Conservation (phyloP, 2,888 invertebrate species). For the Scaptomyza reducta region DNA sequence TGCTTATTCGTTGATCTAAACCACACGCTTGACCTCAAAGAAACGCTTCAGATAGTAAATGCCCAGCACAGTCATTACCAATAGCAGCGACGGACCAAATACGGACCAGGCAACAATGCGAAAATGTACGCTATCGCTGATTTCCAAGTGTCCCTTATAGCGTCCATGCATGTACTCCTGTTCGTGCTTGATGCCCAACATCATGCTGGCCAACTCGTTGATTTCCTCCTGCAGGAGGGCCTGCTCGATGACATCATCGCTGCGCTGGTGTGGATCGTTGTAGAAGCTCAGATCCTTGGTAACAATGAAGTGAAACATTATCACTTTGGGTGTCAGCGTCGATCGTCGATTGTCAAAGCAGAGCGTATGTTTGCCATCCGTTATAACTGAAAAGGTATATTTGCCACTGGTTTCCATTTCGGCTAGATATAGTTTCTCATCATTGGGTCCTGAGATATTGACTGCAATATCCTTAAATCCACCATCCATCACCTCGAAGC, state of each 20-base stretch:
- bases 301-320: slow-evolving; percentile 65
- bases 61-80: slow-evolving; percentile 51
- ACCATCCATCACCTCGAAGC: slow-evolving; percentile 70
- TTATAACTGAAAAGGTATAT: slow-evolving; percentile 56
- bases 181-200: slow-evolving; percentile 49
- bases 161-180: slow-evolving; percentile 73
- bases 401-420: slow-evolving; percentile 54
- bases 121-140: slow-evolving; percentile 57
- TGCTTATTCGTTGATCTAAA: slow-evolving; percentile 2
- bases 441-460: slow-evolving; percentile 42
- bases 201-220: slow-evolving; percentile 43
- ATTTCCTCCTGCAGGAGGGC: slow-evolving; percentile 40
- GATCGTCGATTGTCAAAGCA: slow-evolving; percentile 65
- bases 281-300: slow-evolving; percentile 41
- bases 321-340: slow-evolving; percentile 61
- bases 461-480: slow-evolving; percentile 64
- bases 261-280: slow-evolving; percentile 26
- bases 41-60: slow-evolving; percentile 71
- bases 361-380: slow-evolving; percentile 38
- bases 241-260: slow-evolving; percentile 64
- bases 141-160: slow-evolving; percentile 48
- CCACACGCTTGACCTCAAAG: slow-evolving; percentile 65
- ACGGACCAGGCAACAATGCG: slow-evolving; percentile 61
- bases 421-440: slow-evolving; percentile 24
- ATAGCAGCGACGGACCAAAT: slow-evolving; percentile 55